Evolutionary conservation across 1,140 invertebrate species (phyloP), one percentile per base, ranked within the genome.

Genomic region (Marisa cornuarietis): DNA sequence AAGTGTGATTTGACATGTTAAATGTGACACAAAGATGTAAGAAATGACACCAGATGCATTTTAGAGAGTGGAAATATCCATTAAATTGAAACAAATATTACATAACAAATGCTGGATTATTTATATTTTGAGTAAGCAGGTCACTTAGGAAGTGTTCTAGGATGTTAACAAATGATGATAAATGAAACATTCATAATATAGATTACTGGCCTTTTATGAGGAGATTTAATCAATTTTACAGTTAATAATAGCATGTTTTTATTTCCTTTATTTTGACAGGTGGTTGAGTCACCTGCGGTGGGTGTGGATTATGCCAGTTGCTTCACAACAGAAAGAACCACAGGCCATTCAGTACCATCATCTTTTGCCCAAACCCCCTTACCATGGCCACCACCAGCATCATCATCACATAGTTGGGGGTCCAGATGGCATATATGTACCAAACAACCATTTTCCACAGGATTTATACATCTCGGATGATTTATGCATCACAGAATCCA

Each of bases 241-340:
- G 31, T 75, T 52, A 10, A 52, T n/a, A 14, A 22, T 24, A 75
- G 13, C 24, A 52, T 42, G n/a, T 42, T 61, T n/a, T 24, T 76
- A 62, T 24, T 51, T 26, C 7, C 16, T 76, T 24, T 24, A 4
- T 61, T 16, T 22, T 58, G 42, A 16, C 22, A 26, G 54, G 52
- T 58, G 52, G 61, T 76, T 62, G n/a, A 24, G 52, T 13, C 31
- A 24, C 11, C 74, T 8, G 51, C 65, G 42, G 58, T 78, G 51
- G 26, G 76, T 77, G 71, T 79, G 66, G 58, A 84, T 71, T 81
- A 88, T 88, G 87, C 87, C 87, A 62, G 86, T 88, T 71, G 87
- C 87, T 42, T 81, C 85, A n/a, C 78, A 85, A 58, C 85, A 87
- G 80, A 87, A 86, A 78, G 86, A 87, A 80, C 82, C 85, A 61